Conservation (phyloP, 1,140 invertebrate species). For the Procambarus clarkii region DNA sequence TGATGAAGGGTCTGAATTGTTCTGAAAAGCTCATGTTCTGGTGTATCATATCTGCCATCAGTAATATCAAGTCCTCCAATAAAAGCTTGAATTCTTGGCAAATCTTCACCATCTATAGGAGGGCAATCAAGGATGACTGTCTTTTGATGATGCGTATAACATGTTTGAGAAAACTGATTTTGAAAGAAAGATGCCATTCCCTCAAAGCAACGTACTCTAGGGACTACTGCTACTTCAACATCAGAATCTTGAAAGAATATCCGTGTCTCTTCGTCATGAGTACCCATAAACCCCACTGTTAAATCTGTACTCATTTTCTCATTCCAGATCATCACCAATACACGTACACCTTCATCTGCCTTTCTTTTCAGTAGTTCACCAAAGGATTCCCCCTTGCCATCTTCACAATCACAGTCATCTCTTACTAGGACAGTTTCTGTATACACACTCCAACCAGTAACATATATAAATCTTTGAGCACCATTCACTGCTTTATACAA, state of each 20-base stretch:
- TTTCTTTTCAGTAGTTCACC: conserved; percentile 72
- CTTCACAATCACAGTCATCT: conserved; percentile 58
- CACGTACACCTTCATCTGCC: conserved; percentile 72
- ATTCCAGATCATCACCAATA: conserved; percentile 72
- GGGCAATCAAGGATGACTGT: conserved; percentile 70
- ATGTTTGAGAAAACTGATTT: conserved; percentile 72
- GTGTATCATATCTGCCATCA: conserved; percentile 72
- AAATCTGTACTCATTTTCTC: conserved; percentile 72
- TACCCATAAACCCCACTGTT: conserved; percentile 72
- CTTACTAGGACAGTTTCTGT: conserved; percentile 69
- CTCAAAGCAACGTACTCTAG: conserved; percentile 57
- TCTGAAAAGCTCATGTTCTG: conserved; percentile 72
- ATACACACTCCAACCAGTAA: conserved; percentile 73
- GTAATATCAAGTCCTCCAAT: conserved; percentile 73
- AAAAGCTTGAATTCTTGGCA: conserved; percentile 70
- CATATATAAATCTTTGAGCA: conserved; percentile 72
- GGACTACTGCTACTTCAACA: conserved; percentile 72
- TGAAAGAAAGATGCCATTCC: conserved; percentile 67
- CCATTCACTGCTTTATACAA: conserved; percentile 70
- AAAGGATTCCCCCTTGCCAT: conserved; percentile 68
- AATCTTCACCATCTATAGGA: conserved; percentile 64
- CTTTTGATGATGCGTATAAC: conserved; percentile 73
- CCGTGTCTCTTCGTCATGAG: conserved; percentile 73
- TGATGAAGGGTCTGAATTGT: conserved; percentile 66
- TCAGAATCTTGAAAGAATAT: conserved; percentile 70